Base-by-base conservation (phyloP, 2,888 invertebrate genomes). In the Tetrapedia diversipes region DNA sequence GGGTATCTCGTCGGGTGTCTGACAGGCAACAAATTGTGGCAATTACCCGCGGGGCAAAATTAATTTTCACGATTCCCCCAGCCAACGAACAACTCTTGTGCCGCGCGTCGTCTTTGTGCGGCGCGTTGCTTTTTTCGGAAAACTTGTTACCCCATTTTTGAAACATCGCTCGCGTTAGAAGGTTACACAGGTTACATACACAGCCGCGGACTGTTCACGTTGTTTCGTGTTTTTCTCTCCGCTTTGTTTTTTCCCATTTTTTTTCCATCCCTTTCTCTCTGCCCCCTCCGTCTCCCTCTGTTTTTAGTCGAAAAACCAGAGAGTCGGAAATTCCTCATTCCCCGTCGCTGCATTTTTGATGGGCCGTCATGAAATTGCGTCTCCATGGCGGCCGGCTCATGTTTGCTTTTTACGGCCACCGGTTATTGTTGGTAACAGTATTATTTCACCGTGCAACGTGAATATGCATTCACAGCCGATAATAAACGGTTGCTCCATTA, bases 401-500 rank as follows among this genome's bases (percentile, higher is more conserved):
- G 56, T 71, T 51, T 43, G 49, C 34, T 57, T 57, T 57, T 51
- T 67, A 34, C 34, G 34, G 19, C 34, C 53, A 34, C 27, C 27
- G 37, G 71, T 57, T 43, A 67, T 67, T n/a, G 67, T 37, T 22
- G 57, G 22, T 34, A 49, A 43, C 49, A 10, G n/a, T 67, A 57
- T 71, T 51, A 57, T 57, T 37, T 34, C 37, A 37, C n/a, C 41
- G n/a, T 19, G 19, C 53, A 43, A 14, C 39, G 41, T 8, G 57
- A 67, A 67, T 67, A 57, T 37, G 67, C 70, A 49, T 66, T 14
- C 32, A 39, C 37, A 16, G 7, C 2, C 32, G 70, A 67, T 66
- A 49, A 70, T 66, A 63, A 66, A 66, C 57, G 70, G 45, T 56
- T 29, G 53, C 56, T 47, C 11, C 54, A 39, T 70, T 70, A 70